Base-by-base conservation (phyloP, 2,113 vertebrate species). In the Phodopus roborovskii region DNA sequence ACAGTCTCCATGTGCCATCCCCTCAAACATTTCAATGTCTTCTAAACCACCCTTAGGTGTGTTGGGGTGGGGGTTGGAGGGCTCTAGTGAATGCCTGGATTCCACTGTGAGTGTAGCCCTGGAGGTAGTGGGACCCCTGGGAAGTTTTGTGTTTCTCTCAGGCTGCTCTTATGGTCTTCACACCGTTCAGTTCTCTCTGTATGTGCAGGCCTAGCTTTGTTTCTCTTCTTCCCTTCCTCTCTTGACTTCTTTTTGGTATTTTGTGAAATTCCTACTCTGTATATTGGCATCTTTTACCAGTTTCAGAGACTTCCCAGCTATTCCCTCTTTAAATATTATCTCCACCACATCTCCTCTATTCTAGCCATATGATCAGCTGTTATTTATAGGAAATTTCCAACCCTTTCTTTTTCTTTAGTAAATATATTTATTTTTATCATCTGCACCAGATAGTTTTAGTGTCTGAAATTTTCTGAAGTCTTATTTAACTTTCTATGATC, bases 321-420 rank as follows among this genome's bases (percentile, higher is more conserved):
- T 94, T 45, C 28, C 5, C 81, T 90, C 39, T 90, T 45, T 50
- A 79, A n/a, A 89, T 94, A 68, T n/a, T 89, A 60, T n/a, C 71
- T 58, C 62, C 36, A 1, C 39, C 42, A 30, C 39, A 13, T 26
- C 66, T 60, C 79, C 45, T 48, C 58, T 74, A 19, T 50, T 79
- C 12, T 24, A 16, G 50, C 3, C 16, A 8, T 39, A 4, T 20
- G 13, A 50, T 4, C 62, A 39, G 10, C 79, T 56, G 9, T 83
- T 75, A 74, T 42, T 70, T 87, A 75, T 90, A 77, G 24, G 19
- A 45, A 56, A n/a, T 62, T 88, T 77, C 42, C 22, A 39, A 4
- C 73, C 15, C 30, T 28, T 91, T 87, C 19, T 66, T 87, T 93
- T 42, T 36, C n/a, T 88, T 24, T 62, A 26, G 3, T 70, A 70